Base-by-base conservation (phyloP, 1,140 invertebrate genomes). In the Aethina tumida region DNA sequence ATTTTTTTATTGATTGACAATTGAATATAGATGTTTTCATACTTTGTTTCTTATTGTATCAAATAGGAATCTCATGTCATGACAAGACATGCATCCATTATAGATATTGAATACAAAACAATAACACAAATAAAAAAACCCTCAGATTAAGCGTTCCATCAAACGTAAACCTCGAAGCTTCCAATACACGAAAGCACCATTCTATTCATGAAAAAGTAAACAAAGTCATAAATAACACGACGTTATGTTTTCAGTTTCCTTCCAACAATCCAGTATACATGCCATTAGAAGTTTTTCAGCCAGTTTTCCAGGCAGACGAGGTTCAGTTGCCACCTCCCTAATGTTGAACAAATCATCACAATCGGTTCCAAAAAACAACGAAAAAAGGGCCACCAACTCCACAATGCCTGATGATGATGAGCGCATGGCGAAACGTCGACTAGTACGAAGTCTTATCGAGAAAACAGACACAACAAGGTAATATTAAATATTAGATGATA, bases 211-310 rank as follows among this genome's bases (percentile, higher is more conserved):
- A n/a, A n/a, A n/a, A n/a, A n/a, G n/a, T n/a, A n/a, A n/a, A n/a
- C n/a, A n/a, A n/a, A n/a, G n/a, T n/a, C n/a, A n/a, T n/a, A n/a
- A n/a, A n/a, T n/a, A n/a, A n/a, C n/a, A n/a, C n/a, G n/a, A n/a
- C n/a, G n/a, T 26, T 30, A 39, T 43, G 32, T 28, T 58, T 56
- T 40, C 37, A 62, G 60, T 62, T 21, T 57, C 60, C 8, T 62
- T 62, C 44, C 60, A 62, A 38, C 56, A 54, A 36, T 59, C 57
- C 9, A 60, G 55, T 29, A 59, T 60, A 35, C 57, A 59, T 40
- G 52, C 58, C 10, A 50, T 60, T 18, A 37, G 60, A 32, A 60
- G 60, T 40, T 62, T 60, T 45, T 59, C 57, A 6, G 60, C 60
- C 9, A 59, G 60, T 46, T 60, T 62, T 47, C 60, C 58, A 9